These are phyloP conservation scores for Silurus glanis DNA, from an alignment of 2,113 vertebrate genomes.

Conservation along the genomic window DNA sequence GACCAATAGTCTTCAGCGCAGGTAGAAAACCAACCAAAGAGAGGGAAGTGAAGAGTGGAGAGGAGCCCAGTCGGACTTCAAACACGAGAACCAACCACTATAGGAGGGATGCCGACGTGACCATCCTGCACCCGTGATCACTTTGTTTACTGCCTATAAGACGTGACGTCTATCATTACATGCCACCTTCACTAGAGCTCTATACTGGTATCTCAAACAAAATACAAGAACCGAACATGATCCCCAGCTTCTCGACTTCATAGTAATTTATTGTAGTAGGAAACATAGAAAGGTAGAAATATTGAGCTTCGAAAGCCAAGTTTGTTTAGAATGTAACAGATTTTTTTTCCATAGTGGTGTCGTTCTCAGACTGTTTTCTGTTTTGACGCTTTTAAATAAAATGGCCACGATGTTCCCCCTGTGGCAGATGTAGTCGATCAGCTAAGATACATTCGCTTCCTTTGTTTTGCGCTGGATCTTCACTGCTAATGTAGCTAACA, in stretches of 20 bases:
- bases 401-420: neutral
- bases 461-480: neutral
- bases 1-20: conserved; percentile 81
- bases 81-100: conserved; percentile 71
- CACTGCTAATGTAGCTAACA: conserved; percentile 1
- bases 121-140: neutral
- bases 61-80: conserved; percentile 20
- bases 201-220: neutral
- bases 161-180: neutral
- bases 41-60: conserved; percentile 29
- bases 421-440: neutral
- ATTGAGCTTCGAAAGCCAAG: neutral
- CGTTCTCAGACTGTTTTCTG: neutral
- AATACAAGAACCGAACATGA: neutral
- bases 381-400: neutral
- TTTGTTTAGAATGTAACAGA: neutral
- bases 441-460: neutral
- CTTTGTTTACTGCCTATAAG: conserved; percentile 5
- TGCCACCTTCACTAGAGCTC: neutral
- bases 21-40: conserved; percentile 65
- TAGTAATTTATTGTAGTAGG: conserved; percentile 8
- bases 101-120: conserved; percentile 42
- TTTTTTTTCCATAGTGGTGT: neutral
- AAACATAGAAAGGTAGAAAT: neutral
- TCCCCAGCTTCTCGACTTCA: neutral